A percentile compares a stretch with the other conserved stretches of the same genome.
Evolutionary conservation across 64 coral and sea anemone species (phyloP).

Genomic region (Actinia tenebrosa): DNA sequence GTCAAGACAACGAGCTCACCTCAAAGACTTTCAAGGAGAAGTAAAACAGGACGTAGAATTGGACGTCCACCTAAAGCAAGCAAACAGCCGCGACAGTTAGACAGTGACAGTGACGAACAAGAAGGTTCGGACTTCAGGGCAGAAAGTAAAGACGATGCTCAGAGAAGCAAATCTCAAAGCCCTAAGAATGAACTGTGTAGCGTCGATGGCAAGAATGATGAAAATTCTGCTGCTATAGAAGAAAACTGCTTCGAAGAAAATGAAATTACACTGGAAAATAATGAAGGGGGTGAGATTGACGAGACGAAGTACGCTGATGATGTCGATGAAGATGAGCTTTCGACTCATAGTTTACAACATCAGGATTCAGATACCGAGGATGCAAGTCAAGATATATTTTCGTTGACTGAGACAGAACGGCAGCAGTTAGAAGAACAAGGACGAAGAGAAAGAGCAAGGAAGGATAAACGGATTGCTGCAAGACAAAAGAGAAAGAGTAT

Average conservation of each 20-base stretch:
- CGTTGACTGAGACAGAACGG: conserved; percentile 45
- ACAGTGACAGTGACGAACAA: conserved; percentile 57
- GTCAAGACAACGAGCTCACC: neutral
- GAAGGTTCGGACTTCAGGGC: neutral
- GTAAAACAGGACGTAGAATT: conserved; percentile 20
- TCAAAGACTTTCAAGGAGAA: conserved; percentile 18
- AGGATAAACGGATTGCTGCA: conserved; percentile 69
- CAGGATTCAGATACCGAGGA: conserved; percentile 63
- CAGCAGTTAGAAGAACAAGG: conserved; percentile 55
- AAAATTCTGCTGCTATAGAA: neutral
- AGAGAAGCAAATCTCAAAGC: conserved; percentile 7
- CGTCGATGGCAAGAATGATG: neutral
- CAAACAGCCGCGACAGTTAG: conserved; percentile 21
- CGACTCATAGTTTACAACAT: conserved; percentile 19
- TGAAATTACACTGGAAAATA: neutral
- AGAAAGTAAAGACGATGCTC: neutral
- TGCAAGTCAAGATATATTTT: conserved; percentile 57
- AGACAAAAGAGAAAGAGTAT: conserved; percentile 71
- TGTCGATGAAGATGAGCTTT: conserved; percentile 4
- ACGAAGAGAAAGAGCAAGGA: conserved; percentile 50
- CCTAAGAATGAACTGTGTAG: conserved; percentile 1
- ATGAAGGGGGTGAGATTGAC: conserved; percentile 19
- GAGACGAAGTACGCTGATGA: conserved; percentile 11
- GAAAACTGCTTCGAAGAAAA: neutral
- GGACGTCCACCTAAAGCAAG: conserved; percentile 21